Evolutionary conservation across 2,888 invertebrate species (phyloP), one percentile per base, ranked within the genome.

Genomic region (Nipponacmea schrenckii): DNA sequence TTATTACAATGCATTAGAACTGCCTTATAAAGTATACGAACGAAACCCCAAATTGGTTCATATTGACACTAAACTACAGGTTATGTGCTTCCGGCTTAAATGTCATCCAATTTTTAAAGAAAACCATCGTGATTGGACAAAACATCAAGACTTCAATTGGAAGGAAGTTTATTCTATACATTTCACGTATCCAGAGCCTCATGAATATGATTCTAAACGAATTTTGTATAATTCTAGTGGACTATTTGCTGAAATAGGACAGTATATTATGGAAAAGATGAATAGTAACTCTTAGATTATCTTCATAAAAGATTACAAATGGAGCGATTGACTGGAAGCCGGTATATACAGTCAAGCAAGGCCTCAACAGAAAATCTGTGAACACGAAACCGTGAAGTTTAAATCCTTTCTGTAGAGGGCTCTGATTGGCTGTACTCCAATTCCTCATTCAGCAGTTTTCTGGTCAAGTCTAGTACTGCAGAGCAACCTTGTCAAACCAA

Each of bases 131-230:
- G 74, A 80, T 48, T 84, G 82, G 69, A 75, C 78, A n/a, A 74
- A 78, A 17, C 80, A 77, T 5, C 80, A 82, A 68, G 80, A 80
- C 39, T 83, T 86, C 74, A 79, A 86, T 77, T 87, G 87, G 87
- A 67, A 75, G 27, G 86, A 86, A 27, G 80, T 79, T 17, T 86
- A 83, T 67, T 78, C 86, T n/a, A 83, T 86, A 67, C 87, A 87
- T 75, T 86, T 85, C 77, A 86, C 87, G 0, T 80, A 80, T 69
- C 87, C 87, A 0, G 85, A 86, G 67, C 87, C 87, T 0, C 75
- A 74, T 0, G 85, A 84, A 69, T 79, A 79, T 8, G 69, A 71
- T n/a, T 83, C 81, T 70, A 76, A 78, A 50, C 69, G 69, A 0
- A 69, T 76, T 1, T 75, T 85, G 39, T 63, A 69, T 27, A 74